These are phyloP conservation scores for Scatophagus argus DNA, from an alignment of 2,113 vertebrate genomes.

Conservation along the genomic window DNA sequence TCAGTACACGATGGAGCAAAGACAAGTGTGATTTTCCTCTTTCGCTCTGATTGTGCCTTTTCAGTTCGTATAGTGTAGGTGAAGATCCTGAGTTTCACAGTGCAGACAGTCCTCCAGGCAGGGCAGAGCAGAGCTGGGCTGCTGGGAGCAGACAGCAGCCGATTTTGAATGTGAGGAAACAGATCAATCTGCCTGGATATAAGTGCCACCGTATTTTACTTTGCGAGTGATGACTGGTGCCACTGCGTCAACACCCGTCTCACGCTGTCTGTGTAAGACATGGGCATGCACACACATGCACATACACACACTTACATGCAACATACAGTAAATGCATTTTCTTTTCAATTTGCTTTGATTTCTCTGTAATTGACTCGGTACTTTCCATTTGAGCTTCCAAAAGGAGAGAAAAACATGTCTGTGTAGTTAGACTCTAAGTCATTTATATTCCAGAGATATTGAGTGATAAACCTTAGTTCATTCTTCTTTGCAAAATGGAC, in stretches of 20 bases:
- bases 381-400: constrained; percentile 29
- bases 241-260: not conserved
- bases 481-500: constrained; percentile 36
- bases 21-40: constrained; percentile 43
- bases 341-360: constrained; percentile 14
- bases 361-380: constrained; percentile 3
- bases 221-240: constrained; percentile 38
- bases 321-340: constrained; percentile 7
- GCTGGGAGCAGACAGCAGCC: constrained; percentile 44
- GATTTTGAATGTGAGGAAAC: constrained; percentile 54
- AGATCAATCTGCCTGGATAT: constrained; percentile 35
- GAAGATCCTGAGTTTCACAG: constrained; percentile 34
- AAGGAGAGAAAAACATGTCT: not conserved
- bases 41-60: constrained; percentile 40
- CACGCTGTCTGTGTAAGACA: not conserved
- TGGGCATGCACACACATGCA: not conserved
- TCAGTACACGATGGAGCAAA: constrained; percentile 63
- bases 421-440: constrained; percentile 9
- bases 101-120: constrained; percentile 8
- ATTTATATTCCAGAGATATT: constrained; percentile 32
- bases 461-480: constrained; percentile 49
- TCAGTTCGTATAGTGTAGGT: constrained; percentile 46
- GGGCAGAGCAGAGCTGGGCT: not conserved
- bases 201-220: constrained; percentile 15
- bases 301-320: not conserved